Evolutionary conservation across 2,797 vertebrate genomes (phyloP).

Genomic region (Perodicticus potto): DNA sequence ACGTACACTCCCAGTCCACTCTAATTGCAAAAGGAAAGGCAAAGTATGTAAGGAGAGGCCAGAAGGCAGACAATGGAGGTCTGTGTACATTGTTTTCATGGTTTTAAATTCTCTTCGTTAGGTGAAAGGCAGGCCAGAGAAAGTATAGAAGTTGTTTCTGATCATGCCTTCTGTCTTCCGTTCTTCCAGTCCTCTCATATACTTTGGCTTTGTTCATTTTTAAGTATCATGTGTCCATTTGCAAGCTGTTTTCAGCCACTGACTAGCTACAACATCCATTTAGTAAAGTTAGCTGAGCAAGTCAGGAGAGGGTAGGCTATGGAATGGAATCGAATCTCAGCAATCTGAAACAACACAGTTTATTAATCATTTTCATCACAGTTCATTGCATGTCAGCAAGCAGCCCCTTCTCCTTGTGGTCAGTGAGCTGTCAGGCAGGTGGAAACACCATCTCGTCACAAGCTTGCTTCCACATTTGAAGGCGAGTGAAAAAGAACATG

Average conservation of each 20-base stretch:
- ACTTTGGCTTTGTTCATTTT: not conserved
- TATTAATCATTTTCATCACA: not conserved
- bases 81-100: not conserved
- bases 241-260: not conserved
- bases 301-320: not conserved
- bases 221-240: not conserved
- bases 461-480: not conserved
- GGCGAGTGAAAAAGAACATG: not conserved
- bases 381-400: not conserved
- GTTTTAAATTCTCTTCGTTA: not conserved
- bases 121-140: not conserved
- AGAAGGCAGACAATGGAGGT: not conserved
- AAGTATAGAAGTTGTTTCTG: not conserved
- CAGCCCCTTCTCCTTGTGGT: not conserved
- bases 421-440: fast-evolving
- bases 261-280: not conserved
- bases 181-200: not conserved
- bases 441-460: not conserved
- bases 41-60: not conserved
- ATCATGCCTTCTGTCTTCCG: not conserved
- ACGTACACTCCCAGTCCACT: not conserved
- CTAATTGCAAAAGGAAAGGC: not conserved
- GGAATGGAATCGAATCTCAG: not conserved
- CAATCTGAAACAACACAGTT: not conserved
- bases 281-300: not conserved